A percentile compares a stretch with the other conserved stretches of the same genome.
Conservation (phyloP, 2,797 vertebrate genomes). For the Smutsia temminckii region DNA sequence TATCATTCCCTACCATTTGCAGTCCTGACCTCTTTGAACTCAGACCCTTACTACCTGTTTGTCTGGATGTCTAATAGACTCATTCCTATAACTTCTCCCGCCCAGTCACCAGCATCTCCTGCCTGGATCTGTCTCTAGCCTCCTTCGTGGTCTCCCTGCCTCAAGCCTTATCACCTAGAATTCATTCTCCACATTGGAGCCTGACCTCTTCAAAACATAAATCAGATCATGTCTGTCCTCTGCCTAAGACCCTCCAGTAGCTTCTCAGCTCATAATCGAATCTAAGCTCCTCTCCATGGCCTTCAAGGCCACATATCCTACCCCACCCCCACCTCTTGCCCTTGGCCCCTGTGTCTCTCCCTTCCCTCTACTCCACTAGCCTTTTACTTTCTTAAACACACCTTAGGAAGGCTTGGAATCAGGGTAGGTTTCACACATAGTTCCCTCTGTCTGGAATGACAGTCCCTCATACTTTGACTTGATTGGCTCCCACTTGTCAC, state of each 20-base stretch:
- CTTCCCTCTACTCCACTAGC: no score
- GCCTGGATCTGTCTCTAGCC: neutral
- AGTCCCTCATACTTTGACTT: neutral
- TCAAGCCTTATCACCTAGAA: neutral
- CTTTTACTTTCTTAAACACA: neutral
- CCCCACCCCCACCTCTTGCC: accelerated
- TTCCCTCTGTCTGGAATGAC: neutral
- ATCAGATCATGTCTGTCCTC: neutral
- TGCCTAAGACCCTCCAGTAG: neutral
- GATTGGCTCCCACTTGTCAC: neutral
- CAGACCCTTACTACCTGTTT: neutral
- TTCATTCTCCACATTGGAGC: neutral
- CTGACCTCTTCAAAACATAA: neutral
- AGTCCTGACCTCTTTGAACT: neutral
- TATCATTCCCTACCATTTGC: neutral
- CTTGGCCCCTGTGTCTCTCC: neutral
- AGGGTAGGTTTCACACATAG: neutral
- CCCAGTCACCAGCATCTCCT: neutral
- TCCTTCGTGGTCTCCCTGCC: neutral
- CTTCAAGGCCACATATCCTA: neutral
- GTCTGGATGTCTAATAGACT: neutral
- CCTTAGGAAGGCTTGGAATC: neutral
- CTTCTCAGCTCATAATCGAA: neutral
- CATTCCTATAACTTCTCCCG: neutral
- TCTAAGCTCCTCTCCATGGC: neutral